Evolutionary conservation across 2,888 invertebrate genomes (phyloP).

Genomic region (Ormyrus thymus): DNA sequence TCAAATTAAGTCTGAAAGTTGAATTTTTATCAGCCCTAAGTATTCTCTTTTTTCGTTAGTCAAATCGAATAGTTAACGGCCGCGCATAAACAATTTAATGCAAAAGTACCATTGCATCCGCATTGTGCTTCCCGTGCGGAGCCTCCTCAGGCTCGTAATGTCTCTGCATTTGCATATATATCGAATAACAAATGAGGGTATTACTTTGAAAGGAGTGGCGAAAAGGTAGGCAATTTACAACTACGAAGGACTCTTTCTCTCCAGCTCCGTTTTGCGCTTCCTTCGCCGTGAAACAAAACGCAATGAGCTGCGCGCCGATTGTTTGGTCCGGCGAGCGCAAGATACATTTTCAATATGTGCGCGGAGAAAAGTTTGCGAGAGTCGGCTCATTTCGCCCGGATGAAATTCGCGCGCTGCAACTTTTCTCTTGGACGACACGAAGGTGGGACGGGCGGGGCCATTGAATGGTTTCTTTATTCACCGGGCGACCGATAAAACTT

Average conservation of each 20-base stretch:
- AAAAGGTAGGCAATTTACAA: slow-evolving; percentile 23
- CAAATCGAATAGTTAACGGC: too few relatives aligned
- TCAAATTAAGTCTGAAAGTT: too few relatives aligned
- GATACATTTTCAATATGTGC: slow-evolving; percentile 31
- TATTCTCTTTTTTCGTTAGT: too few relatives aligned
- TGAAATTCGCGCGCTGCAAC: slow-evolving; percentile 30
- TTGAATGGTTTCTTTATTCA: slow-evolving; percentile 29
- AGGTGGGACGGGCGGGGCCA: background rate
- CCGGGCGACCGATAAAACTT: slow-evolving; percentile 3
- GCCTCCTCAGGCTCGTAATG: too few relatives aligned
- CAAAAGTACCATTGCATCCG: too few relatives aligned
- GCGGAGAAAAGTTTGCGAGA: too few relatives aligned
- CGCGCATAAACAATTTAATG: too few relatives aligned
- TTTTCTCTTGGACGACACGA: background rate
- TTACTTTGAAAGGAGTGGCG: background rate
- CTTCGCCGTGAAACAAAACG: background rate
- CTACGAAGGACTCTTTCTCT: background rate
- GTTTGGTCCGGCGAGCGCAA: background rate
- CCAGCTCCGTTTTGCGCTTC: background rate
- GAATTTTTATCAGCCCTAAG: background rate
- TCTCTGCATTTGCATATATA: background rate
- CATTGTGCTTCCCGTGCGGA: too few relatives aligned
- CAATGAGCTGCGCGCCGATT: background rate
- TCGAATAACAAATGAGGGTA: slow-evolving; percentile 15
- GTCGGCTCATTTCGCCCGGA: slow-evolving; percentile 33